Evolutionary conservation across 2,888 invertebrate genomes (phyloP).

Genomic region (Dynastes hyllus): DNA sequence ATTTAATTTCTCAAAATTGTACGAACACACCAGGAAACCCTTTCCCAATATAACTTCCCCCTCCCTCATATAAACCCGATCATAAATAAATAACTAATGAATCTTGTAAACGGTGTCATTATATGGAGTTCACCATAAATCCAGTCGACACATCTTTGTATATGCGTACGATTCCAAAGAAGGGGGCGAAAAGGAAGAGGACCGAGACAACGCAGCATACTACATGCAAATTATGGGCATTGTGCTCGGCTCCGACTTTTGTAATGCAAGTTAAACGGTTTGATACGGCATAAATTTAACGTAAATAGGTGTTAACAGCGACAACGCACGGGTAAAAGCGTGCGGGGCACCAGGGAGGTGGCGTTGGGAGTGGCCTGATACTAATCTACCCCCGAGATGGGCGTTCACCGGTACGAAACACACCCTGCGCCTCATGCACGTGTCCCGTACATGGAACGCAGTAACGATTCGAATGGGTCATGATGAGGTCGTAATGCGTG

Average conservation of each 20-base stretch:
- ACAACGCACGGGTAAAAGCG: constrained; percentile 12
- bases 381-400: constrained; percentile 57
- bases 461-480: constrained; percentile 38
- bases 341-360: constrained; percentile 52
- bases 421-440: constrained; percentile 39
- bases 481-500: background rate
- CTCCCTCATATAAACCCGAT: constrained; percentile 9
- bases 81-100: constrained; percentile 50
- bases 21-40: no score
- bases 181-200: constrained; percentile 6
- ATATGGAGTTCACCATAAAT: constrained; percentile 16
- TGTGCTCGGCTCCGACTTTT: constrained; percentile 60
- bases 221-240: constrained; percentile 60
- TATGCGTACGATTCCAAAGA: constrained; percentile 38
- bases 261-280: constrained; percentile 62
- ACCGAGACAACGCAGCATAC: background rate
- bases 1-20: no score
- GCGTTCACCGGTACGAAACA: constrained; percentile 46
- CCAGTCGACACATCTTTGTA: background rate
- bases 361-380: constrained; percentile 58
- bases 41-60: no score
- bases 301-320: constrained; percentile 54
- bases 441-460: constrained; percentile 41
- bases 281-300: constrained; percentile 63
- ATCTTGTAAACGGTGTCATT: constrained; percentile 43